Evolutionary conservation across 1,140 invertebrate genomes (phyloP).

Genomic region (Mesaphorura yosii): DNA sequence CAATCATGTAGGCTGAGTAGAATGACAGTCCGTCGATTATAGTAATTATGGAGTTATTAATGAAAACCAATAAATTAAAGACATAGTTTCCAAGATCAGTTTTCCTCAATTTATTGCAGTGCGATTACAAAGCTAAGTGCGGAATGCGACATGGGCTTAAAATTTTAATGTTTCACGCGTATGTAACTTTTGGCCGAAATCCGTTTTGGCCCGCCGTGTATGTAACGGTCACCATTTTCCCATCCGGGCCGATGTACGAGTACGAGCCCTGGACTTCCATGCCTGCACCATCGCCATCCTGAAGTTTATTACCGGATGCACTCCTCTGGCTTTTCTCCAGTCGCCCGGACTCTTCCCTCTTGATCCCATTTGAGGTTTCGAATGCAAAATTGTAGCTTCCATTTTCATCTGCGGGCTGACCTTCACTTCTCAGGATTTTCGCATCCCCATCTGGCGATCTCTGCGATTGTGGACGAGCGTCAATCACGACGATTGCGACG

Average conservation of each 20-base stretch:
- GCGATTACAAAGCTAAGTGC: too few species aligned
- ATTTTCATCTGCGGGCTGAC: not conserved
- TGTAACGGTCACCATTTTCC: not conserved
- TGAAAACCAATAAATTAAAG: too few species aligned
- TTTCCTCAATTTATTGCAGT: too few species aligned
- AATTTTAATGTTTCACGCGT: too few species aligned
- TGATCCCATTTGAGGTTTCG: not conserved
- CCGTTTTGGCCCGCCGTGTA: not conserved
- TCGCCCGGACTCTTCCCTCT: not conserved
- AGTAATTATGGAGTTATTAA: too few species aligned
- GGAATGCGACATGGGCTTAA: too few species aligned
- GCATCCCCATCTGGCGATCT: too few species aligned
- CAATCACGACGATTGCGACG: too few species aligned
- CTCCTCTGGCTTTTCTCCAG: not conserved
- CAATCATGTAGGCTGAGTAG: too few species aligned
- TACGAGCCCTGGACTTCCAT: not conserved
- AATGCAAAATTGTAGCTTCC: slow-evolving; percentile 1
- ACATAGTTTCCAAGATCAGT: too few species aligned
- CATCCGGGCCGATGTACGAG: not conserved
- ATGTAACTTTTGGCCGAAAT: not conserved
- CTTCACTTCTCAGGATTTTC: not conserved
- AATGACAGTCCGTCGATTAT: too few species aligned
- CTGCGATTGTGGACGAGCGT: too few species aligned
- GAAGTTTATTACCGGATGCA: not conserved
- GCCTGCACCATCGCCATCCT: not conserved